phyloP scores from a whole-genome alignment of 2,113 vertebrate genomes.

The Hymenochirus boettgeri region DNA sequence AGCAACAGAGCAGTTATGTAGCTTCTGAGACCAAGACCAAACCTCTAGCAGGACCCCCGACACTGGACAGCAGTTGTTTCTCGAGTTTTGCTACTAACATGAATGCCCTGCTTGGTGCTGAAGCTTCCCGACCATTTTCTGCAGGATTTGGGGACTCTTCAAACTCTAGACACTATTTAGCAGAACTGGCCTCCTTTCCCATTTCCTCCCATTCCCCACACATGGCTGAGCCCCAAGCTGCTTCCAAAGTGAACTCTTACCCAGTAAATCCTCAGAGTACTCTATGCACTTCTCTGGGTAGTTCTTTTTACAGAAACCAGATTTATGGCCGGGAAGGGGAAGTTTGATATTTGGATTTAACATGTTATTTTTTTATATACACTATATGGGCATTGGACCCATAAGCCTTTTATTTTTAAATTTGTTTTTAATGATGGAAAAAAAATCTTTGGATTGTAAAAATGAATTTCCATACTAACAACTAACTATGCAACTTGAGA shows the following conservation, averaged over 20 bases:
- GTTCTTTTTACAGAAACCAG: slow-evolving; percentile 67
- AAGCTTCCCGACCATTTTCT: slow-evolving; percentile 52
- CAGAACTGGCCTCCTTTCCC: slow-evolving; percentile 63
- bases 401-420: no score
- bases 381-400: no score
- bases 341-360: no score
- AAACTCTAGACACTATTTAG: slow-evolving; percentile 54
- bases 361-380: no score
- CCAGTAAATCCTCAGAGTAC: slow-evolving; percentile 51
- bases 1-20: slow-evolving; percentile 54
- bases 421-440: no score
- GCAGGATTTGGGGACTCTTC: slow-evolving; percentile 53
- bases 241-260: slow-evolving; percentile 64
- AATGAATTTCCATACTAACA: no score
- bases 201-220: slow-evolving; percentile 50
- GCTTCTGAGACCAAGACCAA: slow-evolving; percentile 53
- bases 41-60: slow-evolving; percentile 43
- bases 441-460: no score
- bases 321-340: slow-evolving; percentile 71
- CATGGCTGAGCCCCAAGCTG: slow-evolving; percentile 44
- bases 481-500: no score
- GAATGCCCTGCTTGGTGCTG: slow-evolving; percentile 54
- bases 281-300: slow-evolving; percentile 52
- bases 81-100: slow-evolving; percentile 65
- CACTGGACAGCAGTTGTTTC: slow-evolving; percentile 61